Conservation (phyloP, 2,888 invertebrate species). For the Cotesia congregata region DNA sequence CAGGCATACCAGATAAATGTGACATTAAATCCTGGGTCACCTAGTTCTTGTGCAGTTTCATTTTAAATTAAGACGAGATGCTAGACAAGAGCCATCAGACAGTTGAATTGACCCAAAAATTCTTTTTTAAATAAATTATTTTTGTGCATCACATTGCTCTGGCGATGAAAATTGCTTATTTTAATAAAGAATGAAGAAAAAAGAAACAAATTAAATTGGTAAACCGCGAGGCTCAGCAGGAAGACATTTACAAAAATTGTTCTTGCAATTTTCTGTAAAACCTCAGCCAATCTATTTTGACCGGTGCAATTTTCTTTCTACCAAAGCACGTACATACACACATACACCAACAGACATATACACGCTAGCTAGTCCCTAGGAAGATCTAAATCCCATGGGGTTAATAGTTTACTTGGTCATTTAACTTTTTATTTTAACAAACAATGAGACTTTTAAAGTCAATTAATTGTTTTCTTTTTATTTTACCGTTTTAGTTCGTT, state of each 20-base stretch:
- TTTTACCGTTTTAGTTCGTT: background rate
- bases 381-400: slow-evolving; percentile 4
- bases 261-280: slow-evolving; percentile 61
- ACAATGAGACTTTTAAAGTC: background rate
- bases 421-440: slow-evolving; percentile 15
- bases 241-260: slow-evolving; percentile 56
- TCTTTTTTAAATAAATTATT: background rate
- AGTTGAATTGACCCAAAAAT: slow-evolving; percentile 4
- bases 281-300: slow-evolving; percentile 54
- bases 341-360: background rate
- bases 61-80: background rate
- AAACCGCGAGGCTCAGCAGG: slow-evolving; percentile 11
- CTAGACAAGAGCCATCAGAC: background rate
- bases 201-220: background rate
- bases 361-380: too few species aligned
- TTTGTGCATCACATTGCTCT: background rate
- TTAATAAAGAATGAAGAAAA: background rate
- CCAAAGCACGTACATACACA: background rate
- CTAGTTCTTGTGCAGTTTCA: background rate
- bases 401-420: slow-evolving; percentile 6
- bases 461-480: background rate
- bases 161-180: background rate
- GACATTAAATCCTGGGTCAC: background rate
- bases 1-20: background rate
- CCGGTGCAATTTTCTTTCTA: slow-evolving; percentile 30